Evolutionary conservation across 1,140 invertebrate genomes (phyloP).

Genomic region (Scaptomyza hsui): DNA sequence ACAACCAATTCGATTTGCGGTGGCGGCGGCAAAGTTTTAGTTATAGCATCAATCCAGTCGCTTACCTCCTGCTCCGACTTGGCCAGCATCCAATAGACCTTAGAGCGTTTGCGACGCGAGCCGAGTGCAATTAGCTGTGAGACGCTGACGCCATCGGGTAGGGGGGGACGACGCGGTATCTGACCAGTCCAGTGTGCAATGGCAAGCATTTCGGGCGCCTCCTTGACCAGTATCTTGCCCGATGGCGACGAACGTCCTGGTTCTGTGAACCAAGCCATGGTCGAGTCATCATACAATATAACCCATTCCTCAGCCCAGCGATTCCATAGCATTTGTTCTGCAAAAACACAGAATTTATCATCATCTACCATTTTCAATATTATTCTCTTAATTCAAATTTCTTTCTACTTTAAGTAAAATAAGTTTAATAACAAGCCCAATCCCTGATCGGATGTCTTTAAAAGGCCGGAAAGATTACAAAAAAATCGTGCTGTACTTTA

Average conservation of each 20-base stretch:
- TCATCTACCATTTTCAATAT: no score
- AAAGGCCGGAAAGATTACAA: no score
- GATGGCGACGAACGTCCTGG: constrained; percentile 79
- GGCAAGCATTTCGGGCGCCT: constrained; percentile 91
- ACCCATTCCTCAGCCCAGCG: constrained; percentile 93
- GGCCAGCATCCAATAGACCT: constrained; percentile 87
- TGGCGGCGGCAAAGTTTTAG: constrained; percentile 87
- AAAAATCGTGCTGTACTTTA: no score
- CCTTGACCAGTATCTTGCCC: constrained; percentile 87
- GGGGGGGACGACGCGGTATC: constrained; percentile 88
- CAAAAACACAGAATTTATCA: constrained; percentile 4
- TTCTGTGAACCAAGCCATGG: constrained; percentile 90
- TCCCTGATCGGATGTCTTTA: no score
- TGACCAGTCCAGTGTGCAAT: constrained; percentile 90
- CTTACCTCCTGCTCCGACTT: constrained; percentile 89
- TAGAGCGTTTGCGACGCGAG: constrained; percentile 85
- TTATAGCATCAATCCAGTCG: constrained; percentile 90
- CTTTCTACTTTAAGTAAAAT: no score
- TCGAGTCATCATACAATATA: constrained; percentile 91
- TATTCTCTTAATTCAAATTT: no score
- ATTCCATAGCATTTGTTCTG: constrained; percentile 90
- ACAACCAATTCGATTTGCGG: constrained; percentile 87
- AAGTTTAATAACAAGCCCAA: no score
- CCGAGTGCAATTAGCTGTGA: constrained; percentile 90
- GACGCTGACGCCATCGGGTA: constrained; percentile 87